Evolutionary conservation across 2,797 vertebrate genomes (phyloP).

Genomic region (Crenuchus spilurus): DNA sequence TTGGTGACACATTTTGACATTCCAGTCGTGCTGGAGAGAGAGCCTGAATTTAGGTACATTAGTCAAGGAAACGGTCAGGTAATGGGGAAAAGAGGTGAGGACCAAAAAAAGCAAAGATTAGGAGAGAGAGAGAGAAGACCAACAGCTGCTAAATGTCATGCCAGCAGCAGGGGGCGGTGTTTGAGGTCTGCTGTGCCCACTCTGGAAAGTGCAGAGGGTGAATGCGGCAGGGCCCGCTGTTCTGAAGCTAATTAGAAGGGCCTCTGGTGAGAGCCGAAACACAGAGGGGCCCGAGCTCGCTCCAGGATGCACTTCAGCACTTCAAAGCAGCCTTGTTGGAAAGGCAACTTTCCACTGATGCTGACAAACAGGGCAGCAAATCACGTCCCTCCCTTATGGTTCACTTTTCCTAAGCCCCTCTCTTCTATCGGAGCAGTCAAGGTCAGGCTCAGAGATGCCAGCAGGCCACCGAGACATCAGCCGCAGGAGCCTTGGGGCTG

Average conservation of each 20-base stretch:
- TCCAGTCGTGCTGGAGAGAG: constrained; percentile 9
- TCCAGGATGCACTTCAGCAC: constrained; percentile 56
- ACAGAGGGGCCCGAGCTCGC: constrained; percentile 55
- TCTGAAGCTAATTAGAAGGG: constrained; percentile 72
- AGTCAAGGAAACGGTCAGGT: constrained; percentile 4
- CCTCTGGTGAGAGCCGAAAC: constrained; percentile 61
- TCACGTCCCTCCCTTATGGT: constrained; percentile 21
- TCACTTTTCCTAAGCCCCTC: constrained; percentile 28
- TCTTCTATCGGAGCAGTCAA: constrained; percentile 36
- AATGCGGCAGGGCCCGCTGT: constrained; percentile 59
- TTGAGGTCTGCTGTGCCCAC: constrained; percentile 54
- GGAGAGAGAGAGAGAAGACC: constrained; percentile 30
- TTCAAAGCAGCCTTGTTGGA: constrained; percentile 49
- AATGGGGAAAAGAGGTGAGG: background rate
- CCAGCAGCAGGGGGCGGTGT: constrained; percentile 67
- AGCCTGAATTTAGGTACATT: constrained; percentile 27
- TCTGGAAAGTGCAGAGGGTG: constrained; percentile 50
- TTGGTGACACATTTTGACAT: constrained; percentile 37
- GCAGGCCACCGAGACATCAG: constrained; percentile 19
- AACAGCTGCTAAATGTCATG: constrained; percentile 55
- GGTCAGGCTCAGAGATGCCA: constrained; percentile 37
- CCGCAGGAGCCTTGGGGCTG: constrained; percentile 3
- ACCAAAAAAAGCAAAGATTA: background rate
- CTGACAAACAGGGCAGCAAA: constrained; percentile 50
- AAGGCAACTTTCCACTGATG: constrained; percentile 43